These are phyloP conservation scores for Troglohyphantes excavatus DNA, from an alignment of 2,888 invertebrate species.

Conservation along the genomic window DNA sequence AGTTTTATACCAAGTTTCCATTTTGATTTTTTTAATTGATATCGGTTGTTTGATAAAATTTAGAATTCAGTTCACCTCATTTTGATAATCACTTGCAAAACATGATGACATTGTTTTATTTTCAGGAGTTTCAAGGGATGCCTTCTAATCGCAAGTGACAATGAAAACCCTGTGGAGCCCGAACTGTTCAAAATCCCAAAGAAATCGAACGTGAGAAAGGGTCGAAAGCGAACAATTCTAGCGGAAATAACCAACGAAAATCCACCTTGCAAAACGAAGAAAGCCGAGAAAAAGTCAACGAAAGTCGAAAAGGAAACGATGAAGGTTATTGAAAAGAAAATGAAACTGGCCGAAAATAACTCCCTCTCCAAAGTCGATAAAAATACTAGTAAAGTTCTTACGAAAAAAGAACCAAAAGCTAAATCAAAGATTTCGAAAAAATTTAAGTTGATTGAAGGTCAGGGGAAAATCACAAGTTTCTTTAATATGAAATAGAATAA, in stretches of 20 bases:
- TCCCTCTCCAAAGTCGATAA: background rate
- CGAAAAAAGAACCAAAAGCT: constrained; percentile 26
- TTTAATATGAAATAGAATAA: constrained; percentile 19
- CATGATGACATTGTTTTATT: background rate
- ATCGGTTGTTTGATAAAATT: too few species aligned
- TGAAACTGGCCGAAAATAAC: background rate
- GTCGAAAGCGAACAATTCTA: constrained; percentile 52
- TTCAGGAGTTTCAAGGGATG: constrained; percentile 57
- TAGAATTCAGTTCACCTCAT: too few species aligned
- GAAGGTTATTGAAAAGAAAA: background rate
- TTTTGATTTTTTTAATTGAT: too few species aligned
- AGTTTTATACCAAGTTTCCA: too few species aligned
- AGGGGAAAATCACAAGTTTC: constrained; percentile 65
- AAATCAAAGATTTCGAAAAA: constrained; percentile 40
- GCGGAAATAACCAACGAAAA: constrained; percentile 61
- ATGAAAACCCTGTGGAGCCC: background rate
- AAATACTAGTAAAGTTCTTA: background rate
- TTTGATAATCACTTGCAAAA: too few species aligned
- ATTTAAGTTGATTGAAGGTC: constrained; percentile 58
- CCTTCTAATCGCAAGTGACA: background rate
- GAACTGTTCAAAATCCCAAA: background rate
- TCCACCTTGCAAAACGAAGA: background rate
- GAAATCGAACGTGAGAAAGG: background rate
- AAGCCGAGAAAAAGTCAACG: background rate
- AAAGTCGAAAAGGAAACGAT: background rate